phyloP scores from a whole-genome alignment of 2,113 vertebrate genomes.

The Ptilorrhoa leucosticta region DNA sequence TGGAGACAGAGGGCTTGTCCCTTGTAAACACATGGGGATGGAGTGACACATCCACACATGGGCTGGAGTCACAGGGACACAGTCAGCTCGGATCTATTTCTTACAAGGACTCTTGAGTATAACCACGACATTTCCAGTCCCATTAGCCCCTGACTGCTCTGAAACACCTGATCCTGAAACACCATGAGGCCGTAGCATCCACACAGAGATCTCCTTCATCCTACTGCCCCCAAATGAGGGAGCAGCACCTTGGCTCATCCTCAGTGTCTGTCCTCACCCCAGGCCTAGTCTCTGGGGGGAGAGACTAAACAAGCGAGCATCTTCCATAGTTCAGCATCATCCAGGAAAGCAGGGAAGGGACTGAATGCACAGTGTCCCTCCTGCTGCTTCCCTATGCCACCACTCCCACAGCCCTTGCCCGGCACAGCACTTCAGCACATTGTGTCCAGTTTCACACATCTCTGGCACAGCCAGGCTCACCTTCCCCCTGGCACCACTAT shows the following conservation, averaged over 20 bases:
- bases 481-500: background rate
- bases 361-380: background rate
- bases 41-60: background rate
- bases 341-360: background rate
- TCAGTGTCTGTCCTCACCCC: background rate
- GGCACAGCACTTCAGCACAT: background rate
- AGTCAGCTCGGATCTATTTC: background rate
- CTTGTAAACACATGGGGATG: background rate
- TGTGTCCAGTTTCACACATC: background rate
- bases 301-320: background rate
- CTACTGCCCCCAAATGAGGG: background rate
- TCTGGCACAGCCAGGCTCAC: background rate
- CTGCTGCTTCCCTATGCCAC: background rate
- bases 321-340: background rate
- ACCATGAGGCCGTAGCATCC: background rate
- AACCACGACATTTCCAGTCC: background rate
- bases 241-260: background rate
- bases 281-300: background rate
- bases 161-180: background rate
- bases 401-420: accelerated
- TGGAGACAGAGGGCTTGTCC: background rate
- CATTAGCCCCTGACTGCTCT: background rate
- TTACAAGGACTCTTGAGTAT: background rate
- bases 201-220: background rate
- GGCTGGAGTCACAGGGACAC: background rate